Percentiles rank a stretch among this genome's conserved stretches.
These are phyloP conservation scores for Apodemia zela DNA, from an alignment of 2,888 invertebrate genomes.

Conservation along the genomic window DNA sequence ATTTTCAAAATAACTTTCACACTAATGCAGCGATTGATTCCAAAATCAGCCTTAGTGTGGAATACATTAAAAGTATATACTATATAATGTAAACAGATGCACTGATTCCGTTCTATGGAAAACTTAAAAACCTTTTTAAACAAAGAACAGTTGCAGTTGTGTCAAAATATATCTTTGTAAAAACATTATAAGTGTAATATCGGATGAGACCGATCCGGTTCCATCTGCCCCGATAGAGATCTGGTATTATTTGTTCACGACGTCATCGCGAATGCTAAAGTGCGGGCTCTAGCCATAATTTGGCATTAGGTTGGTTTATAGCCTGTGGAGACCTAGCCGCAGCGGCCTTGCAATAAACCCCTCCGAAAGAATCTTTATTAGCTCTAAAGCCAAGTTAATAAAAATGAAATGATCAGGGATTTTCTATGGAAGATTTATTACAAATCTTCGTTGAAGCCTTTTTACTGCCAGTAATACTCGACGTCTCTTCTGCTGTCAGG, in stretches of 20 bases:
- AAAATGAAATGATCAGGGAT: background rate
- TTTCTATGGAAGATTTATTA: background rate
- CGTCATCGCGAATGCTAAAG: background rate
- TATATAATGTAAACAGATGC: no score
- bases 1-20: no score
- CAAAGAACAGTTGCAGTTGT: no score
- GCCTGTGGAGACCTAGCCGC: background rate
- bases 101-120: no score
- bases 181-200: no score
- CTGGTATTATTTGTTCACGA: background rate
- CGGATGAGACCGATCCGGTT: no score
- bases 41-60: no score
- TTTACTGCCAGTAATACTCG: background rate
- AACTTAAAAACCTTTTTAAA: no score
- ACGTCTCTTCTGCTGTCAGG: background rate
- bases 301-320: background rate
- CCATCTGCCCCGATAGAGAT: background rate
- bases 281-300: background rate
- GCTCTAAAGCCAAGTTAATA: background rate
- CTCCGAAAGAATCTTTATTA: background rate
- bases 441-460: background rate
- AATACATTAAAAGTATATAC: no score
- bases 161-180: no score
- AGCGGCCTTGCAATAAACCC: background rate
- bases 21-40: no score